Percentiles rank a stretch among this genome's conserved stretches.
phyloP scores from a whole-genome alignment of 2,888 invertebrate genomes.

The Dexiosoma caninum region DNA sequence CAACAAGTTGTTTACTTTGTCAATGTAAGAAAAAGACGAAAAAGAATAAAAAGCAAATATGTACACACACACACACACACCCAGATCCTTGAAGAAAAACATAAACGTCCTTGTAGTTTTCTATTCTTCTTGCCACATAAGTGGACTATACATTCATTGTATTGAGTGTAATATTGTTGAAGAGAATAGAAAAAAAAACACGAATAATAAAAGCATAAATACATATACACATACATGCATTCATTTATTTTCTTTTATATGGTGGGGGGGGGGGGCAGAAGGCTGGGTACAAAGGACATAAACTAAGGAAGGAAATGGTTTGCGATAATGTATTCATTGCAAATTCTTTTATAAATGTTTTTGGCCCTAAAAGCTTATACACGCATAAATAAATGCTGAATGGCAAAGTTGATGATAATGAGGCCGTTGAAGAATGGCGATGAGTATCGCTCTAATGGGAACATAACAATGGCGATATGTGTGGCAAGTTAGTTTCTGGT shows the following conservation, averaged over 20 bases:
- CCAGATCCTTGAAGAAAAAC: neutral
- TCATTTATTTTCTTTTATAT: neutral
- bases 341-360: constrained; percentile 55
- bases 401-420: constrained; percentile 14
- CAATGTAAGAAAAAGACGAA: neutral
- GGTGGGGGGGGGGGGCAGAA: constrained; percentile 31
- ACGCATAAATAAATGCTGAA: constrained; percentile 35
- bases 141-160: constrained; percentile 31
- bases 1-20: constrained; percentile 59
- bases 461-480: neutral
- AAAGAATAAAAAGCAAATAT: neutral
- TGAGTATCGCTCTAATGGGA: constrained; percentile 1
- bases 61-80: no score
- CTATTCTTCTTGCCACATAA: constrained; percentile 37
- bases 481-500: constrained; percentile 11
- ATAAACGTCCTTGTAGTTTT: constrained; percentile 46
- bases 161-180: neutral
- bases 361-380: constrained; percentile 47
- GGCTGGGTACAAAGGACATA: constrained; percentile 52
- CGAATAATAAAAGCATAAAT: constrained; percentile 19
- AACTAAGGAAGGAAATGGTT: constrained; percentile 56
- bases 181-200: constrained; percentile 19
- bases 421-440: constrained; percentile 22
- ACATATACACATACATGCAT: neutral
- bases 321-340: constrained; percentile 60